Evolutionary conservation across 2,113 vertebrate genomes (phyloP).

Genomic region (Percina caprodes): DNA sequence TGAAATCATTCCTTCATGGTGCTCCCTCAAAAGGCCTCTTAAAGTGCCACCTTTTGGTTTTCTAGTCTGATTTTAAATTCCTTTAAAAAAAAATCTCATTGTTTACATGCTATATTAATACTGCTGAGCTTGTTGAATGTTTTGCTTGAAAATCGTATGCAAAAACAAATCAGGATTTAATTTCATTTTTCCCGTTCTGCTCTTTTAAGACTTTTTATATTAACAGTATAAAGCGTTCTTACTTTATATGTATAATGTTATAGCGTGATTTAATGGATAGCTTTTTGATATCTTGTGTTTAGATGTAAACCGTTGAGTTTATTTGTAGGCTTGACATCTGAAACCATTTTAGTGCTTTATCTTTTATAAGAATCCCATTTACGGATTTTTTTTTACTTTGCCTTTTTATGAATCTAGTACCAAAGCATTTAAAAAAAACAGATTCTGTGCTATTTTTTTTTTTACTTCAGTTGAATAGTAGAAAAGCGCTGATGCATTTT

Average conservation of each 20-base stretch:
- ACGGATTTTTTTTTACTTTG: not conserved
- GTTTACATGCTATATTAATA: constrained; percentile 70
- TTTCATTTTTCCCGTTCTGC: not conserved
- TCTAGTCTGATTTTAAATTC: not conserved
- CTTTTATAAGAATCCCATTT: constrained; percentile 27
- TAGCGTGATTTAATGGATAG: constrained; percentile 51
- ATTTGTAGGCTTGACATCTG: constrained; percentile 34
- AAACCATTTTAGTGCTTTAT: constrained; percentile 9
- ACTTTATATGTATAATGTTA: constrained; percentile 46
- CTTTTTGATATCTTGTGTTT: constrained; percentile 34
- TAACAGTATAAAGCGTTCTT: constrained; percentile 44
- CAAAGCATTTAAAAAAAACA: constrained; percentile 48
- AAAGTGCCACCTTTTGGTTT: constrained; percentile 11
- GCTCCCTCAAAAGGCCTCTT: constrained; percentile 5
- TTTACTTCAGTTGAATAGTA: constrained; percentile 56
- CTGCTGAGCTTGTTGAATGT: constrained; percentile 50
- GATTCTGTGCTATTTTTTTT: constrained; percentile 70
- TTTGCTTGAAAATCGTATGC: constrained; percentile 37
- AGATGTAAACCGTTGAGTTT: constrained; percentile 34
- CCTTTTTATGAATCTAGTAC: constrained; percentile 28
- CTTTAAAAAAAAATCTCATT: constrained; percentile 42
- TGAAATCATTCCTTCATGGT: not conserved
- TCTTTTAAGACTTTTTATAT: constrained; percentile 51
- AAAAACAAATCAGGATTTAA: not conserved
- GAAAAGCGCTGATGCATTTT: constrained; percentile 45